Evolutionary conservation across 2,888 invertebrate genomes (phyloP).

Genomic region (Rhamphomyia laevipes): DNA sequence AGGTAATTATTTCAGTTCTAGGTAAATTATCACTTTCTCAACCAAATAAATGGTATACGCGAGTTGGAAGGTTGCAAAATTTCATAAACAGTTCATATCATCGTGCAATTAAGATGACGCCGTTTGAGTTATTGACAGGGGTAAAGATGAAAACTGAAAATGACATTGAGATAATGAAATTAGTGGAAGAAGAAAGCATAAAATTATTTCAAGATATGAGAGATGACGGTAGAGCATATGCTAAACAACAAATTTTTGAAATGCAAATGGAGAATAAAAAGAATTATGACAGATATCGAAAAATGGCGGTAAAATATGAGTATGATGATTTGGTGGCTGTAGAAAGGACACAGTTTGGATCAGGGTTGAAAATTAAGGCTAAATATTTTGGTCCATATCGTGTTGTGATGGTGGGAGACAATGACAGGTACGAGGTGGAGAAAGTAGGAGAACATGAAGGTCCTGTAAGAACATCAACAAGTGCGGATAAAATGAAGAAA

Average conservation of each 20-base stretch:
- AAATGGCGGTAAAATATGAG: not conserved
- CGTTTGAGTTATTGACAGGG: conserved; percentile 5
- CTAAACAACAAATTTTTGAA: conserved; percentile 14
- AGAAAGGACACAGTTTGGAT: conserved; percentile 14
- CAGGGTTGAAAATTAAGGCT: conserved; percentile 9
- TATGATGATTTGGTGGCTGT: conserved; percentile 14
- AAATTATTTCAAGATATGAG: not conserved
- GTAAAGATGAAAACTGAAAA: conserved; percentile 5
- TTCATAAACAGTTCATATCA: conserved; percentile 4
- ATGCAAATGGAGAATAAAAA: conserved; percentile 8
- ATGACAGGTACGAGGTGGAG: conserved; percentile 12
- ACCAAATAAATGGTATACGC: conserved; percentile 2
- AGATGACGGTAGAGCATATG: conserved; percentile 4
- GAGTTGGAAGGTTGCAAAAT: not conserved
- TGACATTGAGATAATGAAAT: conserved; percentile 5
- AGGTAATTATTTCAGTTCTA: conserved; percentile 17
- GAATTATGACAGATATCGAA: not conserved
- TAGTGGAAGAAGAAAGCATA: conserved; percentile 1
- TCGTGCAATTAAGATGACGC: conserved; percentile 1
- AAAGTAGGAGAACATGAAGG: conserved; percentile 12
- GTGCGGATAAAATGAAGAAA: conserved; percentile 11
- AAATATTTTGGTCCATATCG: conserved; percentile 13
- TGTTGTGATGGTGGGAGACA: not conserved
- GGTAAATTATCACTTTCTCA: not conserved
- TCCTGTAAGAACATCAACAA: conserved; percentile 5